Evolutionary conservation across 2,888 invertebrate species (phyloP).

Genomic region (Azorinus chamasolen): DNA sequence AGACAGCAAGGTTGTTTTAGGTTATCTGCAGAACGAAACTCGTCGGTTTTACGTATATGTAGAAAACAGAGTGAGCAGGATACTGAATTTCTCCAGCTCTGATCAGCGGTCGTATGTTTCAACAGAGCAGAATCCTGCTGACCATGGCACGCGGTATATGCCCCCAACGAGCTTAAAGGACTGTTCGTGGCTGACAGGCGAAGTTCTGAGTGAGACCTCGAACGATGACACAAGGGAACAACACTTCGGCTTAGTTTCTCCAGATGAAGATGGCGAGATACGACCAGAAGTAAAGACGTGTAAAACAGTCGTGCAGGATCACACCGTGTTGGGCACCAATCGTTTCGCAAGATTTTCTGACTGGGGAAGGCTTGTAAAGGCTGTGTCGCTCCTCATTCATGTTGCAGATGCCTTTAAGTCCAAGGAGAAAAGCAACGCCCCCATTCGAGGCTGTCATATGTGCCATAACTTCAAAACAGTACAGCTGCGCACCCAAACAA

Average conservation of each 20-base stretch:
- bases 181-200: conserved; percentile 1
- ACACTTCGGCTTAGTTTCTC: no score
- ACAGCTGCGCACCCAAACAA: background rate
- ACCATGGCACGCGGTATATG: background rate
- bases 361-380: background rate
- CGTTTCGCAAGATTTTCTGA: background rate
- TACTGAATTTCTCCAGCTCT: background rate
- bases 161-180: background rate
- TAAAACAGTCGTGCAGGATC: background rate
- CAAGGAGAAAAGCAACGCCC: background rate
- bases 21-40: background rate
- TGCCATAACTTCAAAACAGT: background rate
- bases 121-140: background rate
- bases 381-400: background rate
- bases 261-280: no score
- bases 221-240: no score
- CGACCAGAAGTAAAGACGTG: no score
- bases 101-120: background rate
- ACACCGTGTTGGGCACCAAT: background rate
- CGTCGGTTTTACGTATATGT: conserved; percentile 2
- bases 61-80: background rate
- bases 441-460: background rate
- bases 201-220: background rate
- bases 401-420: background rate
- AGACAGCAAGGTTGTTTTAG: background rate